phyloP scores from a whole-genome alignment of 2,888 invertebrate genomes.

The Hoplodrina blanda region DNA sequence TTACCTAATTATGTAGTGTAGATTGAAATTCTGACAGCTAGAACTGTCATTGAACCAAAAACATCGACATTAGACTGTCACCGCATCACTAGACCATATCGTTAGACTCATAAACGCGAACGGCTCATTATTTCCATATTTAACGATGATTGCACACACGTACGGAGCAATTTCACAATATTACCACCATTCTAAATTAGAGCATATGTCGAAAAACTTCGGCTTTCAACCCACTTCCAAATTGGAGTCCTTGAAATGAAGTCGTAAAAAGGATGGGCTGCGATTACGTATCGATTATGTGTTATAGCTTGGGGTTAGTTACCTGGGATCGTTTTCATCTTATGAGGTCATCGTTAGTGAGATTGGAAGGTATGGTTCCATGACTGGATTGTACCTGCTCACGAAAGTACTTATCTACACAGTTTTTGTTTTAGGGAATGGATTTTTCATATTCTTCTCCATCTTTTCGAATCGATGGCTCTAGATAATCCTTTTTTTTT shows the following conservation, averaged over 20 bases:
- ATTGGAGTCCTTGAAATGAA: slow-evolving; percentile 39
- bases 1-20: too few relatives aligned
- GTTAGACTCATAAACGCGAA: slow-evolving; percentile 76
- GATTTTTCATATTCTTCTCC: too few relatives aligned
- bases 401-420: too few relatives aligned
- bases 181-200: slow-evolving; percentile 60
- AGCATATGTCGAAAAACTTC: slow-evolving; percentile 43
- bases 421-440: too few relatives aligned
- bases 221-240: slow-evolving; percentile 33
- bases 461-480: too few relatives aligned
- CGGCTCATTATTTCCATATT: slow-evolving; percentile 82
- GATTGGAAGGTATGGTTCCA: background rate
- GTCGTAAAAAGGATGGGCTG: slow-evolving; percentile 19
- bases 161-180: slow-evolving; percentile 68
- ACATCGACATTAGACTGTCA: slow-evolving; percentile 21
- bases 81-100: slow-evolving; percentile 66
- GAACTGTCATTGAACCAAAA: background rate
- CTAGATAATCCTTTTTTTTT: too few relatives aligned
- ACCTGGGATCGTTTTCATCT: slow-evolving; percentile 4
- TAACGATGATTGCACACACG: slow-evolving; percentile 81
- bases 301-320: background rate
- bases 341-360: background rate
- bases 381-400: too few relatives aligned
- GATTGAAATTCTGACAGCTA: background rate
- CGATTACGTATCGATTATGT: slow-evolving; percentile 33